Base-by-base conservation (phyloP, 1,140 invertebrate genomes). In the Idris sp. region DNA sequence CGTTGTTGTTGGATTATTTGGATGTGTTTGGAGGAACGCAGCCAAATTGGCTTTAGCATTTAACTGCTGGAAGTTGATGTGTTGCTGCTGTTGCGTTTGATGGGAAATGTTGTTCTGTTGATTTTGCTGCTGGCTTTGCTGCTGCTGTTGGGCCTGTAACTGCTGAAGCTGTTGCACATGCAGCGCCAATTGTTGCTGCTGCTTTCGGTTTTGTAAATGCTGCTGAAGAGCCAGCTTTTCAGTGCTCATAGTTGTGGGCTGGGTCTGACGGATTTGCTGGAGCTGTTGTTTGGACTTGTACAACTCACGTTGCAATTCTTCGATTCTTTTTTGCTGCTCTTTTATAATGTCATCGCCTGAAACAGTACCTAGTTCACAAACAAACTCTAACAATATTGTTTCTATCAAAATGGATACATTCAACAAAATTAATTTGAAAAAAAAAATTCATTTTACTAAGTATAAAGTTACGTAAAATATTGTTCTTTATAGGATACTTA, bases 241-340 rank as follows among this genome's bases (percentile, higher is more conserved):
- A 6, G 79, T 87, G 84, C 77, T 88, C 82, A 65, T 90, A 82
- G 74, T 89, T 0, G 83, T 72, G 9, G 84, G 84, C 28, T 84
- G 84, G 0, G 81, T 87, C 22, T 88, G 86, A 28, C 83, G 84
- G 35, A 92, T 91, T 65, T 92, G 90, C 73, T 94, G 92, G 43
- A 94, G 78, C 76, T 95, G 93, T 56, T 92, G 89, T 33, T 94
- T 91, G 0, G 92, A 93, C 31, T 91, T 90, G 46, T 92, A 91
- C 25, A 98, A 81, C 74, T 97, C 94, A 2, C 93, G 86, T 81
- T 97, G 93, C 22, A 98, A 87, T 74, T 97, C 94, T 77, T 96
- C 92, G 36, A 98, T 98, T 79, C 93, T 92, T 36, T 93, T 91
- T 72, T 96, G 92, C 80, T 97, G 96, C 76, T 95, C 92, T 43